Base-by-base conservation (phyloP, 1,140 invertebrate species). In the Bilobella aurantiaca region DNA sequence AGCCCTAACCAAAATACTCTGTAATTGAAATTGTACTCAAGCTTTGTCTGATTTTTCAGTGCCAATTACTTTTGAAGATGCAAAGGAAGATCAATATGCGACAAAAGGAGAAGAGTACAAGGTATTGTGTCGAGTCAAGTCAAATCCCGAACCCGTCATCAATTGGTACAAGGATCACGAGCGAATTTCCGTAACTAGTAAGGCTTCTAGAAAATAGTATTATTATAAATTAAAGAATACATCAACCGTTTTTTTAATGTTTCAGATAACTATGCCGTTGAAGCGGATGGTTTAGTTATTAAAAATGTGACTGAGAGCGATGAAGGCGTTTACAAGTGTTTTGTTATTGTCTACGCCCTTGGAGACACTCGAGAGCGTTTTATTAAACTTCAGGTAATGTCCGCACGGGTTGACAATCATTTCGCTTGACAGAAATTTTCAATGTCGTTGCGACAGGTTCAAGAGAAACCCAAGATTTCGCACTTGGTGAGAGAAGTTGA, bases 71-170 rank as follows among this genome's bases (percentile, higher is more conserved):
- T 73, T 73, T 47, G 71, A 73, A 56, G 71, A 73, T 60, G 90
- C 90, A 0, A 90, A 90, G n/a, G 79, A 80, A 70, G 85, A 88
- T 75, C 92, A 95, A 77, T 87, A 83, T 75, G 87, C 91, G 0
- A 86, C 87, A n/a, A 81, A 88, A 28, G 85, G 85, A 2, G 79
- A 82, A 62, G 83, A 89, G 67, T 90, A 85, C 73, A 84, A 84
- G 76, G 84, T 95, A 8, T 85, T 83, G 74, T 96, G 93, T 74
- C 82, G 87, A 76, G 91, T 94, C 0, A 84, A 83, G 58, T 90
- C 91, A 0, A 86, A 87, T 76, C 93, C 93, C 18, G 79, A 87
- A 29, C 89, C 93, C 0, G 82, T 81, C 16, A 85, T 95, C 23
- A 65, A 68, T 34, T 73, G 71, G 71, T 70, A 73, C 53, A 70